Conservation (phyloP, 2,113 vertebrate species). For the Chaetops frenatus region DNA sequence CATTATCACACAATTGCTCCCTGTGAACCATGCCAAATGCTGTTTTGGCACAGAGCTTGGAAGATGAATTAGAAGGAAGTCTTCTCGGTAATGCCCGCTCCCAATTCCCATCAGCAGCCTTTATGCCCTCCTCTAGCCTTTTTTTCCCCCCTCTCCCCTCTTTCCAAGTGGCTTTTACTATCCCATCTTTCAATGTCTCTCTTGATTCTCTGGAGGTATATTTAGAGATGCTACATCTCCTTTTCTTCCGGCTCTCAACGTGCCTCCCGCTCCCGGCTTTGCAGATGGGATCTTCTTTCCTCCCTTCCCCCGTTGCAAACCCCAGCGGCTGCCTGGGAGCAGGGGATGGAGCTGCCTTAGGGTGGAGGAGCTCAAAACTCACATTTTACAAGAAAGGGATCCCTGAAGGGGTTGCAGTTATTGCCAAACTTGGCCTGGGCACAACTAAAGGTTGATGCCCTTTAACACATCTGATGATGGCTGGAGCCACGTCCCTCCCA, state of each 20-base stretch:
- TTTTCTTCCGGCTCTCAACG: conserved; percentile 73
- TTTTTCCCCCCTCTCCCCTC: conserved; percentile 48
- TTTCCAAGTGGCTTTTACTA: conserved; percentile 73
- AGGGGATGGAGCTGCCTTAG: accelerated
- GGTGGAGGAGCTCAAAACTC: neutral
- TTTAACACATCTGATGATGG: accelerated
- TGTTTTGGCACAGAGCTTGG: conserved; percentile 84
- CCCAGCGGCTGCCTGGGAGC: neutral
- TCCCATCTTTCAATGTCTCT: conserved; percentile 72
- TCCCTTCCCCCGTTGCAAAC: neutral
- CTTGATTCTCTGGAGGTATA: conserved; percentile 79
- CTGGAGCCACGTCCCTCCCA: neutral
- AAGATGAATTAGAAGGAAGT: conserved; percentile 85
- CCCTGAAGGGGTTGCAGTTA: accelerated
- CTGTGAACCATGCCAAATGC: conserved; percentile 88
- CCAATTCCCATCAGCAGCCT: conserved; percentile 74
- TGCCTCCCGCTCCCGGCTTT: conserved; percentile 7
- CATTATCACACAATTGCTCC: conserved; percentile 88
- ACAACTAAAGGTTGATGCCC: accelerated
- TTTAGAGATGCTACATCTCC: conserved; percentile 72
- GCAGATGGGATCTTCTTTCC: conserved; percentile 65
- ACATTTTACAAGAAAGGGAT: neutral
- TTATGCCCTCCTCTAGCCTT: conserved; percentile 57
- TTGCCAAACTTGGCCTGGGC: neutral
- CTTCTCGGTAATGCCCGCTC: conserved; percentile 76